Evolutionary conservation across 2,888 invertebrate genomes (phyloP).

Genomic region (Stenodera caucasica): DNA sequence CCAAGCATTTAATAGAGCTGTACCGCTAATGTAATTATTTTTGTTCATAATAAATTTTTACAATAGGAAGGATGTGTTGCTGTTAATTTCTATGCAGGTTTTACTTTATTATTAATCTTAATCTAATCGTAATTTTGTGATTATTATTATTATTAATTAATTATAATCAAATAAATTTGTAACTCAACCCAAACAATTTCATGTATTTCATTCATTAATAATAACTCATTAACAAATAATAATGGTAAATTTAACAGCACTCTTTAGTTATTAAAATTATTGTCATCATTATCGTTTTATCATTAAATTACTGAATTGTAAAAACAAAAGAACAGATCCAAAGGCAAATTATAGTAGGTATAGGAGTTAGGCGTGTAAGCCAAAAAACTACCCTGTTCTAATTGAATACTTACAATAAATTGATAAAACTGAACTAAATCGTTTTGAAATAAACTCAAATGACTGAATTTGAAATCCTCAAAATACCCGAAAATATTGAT

Average conservation of each 20-base stretch:
- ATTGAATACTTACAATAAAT: too few relatives aligned
- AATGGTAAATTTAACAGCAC: not conserved
- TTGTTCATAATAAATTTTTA: constrained; percentile 45
- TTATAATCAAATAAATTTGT: constrained; percentile 34
- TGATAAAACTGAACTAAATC: too few relatives aligned
- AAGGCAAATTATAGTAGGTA: too few relatives aligned
- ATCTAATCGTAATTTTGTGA: constrained; percentile 40
- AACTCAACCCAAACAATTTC: constrained; percentile 13
- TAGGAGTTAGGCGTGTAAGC: too few relatives aligned
- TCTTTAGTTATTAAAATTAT: not conserved
- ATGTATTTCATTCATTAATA: not conserved
- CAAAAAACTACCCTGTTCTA: too few relatives aligned
- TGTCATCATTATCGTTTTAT: not conserved
- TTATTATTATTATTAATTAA: constrained; percentile 26
- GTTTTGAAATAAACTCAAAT: too few relatives aligned
- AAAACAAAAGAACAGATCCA: too few relatives aligned
- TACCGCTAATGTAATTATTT: constrained; percentile 43
- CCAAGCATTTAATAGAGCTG: constrained; percentile 42
- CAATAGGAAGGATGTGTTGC: constrained; percentile 49
- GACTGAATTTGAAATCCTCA: too few relatives aligned
- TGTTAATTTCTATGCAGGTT: constrained; percentile 39
- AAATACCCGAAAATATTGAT: too few relatives aligned
- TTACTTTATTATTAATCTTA: constrained; percentile 40
- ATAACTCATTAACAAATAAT: not conserved
- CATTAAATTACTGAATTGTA: not conserved